phyloP scores from a whole-genome alignment of 1,140 invertebrate genomes.

The Pseudachorutes palmiensis region DNA sequence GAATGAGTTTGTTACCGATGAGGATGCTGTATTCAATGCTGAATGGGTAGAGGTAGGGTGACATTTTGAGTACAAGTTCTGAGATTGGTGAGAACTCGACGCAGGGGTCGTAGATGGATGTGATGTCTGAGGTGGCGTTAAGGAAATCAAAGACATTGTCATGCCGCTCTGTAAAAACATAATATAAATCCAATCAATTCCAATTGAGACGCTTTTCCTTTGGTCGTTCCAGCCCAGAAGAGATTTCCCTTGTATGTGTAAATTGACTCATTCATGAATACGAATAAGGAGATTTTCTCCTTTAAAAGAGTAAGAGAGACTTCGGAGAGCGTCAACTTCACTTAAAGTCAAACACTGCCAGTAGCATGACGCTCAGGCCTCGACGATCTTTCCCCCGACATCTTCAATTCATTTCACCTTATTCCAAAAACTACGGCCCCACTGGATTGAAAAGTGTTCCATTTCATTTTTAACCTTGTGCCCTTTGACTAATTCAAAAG shows the following conservation, averaged over 20 bases:
- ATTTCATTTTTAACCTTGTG: no score
- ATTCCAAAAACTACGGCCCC: no score
- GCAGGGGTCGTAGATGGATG: constrained; percentile 40
- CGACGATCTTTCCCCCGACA: no score
- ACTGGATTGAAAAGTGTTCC: no score
- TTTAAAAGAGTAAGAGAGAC: not conserved
- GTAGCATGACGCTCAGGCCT: no score
- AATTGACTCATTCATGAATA: constrained; percentile 13
- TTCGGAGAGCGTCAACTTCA: not conserved
- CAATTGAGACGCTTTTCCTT: not conserved
- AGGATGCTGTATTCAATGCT: constrained; percentile 65
- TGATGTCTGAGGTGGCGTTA: constrained; percentile 35
- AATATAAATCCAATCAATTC: constrained; percentile 14
- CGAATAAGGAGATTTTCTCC: constrained; percentile 8
- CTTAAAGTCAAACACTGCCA: not conserved
- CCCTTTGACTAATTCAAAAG: no score
- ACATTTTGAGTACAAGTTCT: constrained; percentile 47
- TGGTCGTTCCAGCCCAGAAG: not conserved
- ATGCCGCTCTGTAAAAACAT: constrained; percentile 29
- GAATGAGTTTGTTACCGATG: no score
- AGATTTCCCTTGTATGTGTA: not conserved
- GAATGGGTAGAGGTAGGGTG: constrained; percentile 64
- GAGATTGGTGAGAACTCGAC: constrained; percentile 47
- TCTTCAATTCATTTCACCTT: no score
- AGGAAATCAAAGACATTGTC: constrained; percentile 35